phyloP scores from a whole-genome alignment of 2,888 invertebrate genomes.

The Caprella mutica region DNA sequence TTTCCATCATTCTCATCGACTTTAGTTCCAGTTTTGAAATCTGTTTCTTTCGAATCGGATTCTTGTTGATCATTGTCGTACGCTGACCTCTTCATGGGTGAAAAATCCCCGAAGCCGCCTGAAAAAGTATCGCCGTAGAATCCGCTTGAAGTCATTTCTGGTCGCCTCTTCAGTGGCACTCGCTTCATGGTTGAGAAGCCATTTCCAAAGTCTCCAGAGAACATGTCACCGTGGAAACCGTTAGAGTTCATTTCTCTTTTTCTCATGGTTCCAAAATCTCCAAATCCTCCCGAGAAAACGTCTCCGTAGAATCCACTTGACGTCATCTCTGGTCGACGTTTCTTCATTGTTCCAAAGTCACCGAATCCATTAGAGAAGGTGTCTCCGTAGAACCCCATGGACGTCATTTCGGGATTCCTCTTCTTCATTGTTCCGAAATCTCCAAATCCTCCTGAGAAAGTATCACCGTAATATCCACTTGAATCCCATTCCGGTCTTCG shows the following conservation, averaged over 20 bases:
- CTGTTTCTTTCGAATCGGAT: too few relatives aligned
- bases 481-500: constrained; percentile 36
- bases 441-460: constrained; percentile 38
- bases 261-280: constrained; percentile 37
- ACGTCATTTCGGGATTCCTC: constrained; percentile 19
- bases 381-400: constrained; percentile 24
- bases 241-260: constrained; percentile 38
- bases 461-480: constrained; percentile 38
- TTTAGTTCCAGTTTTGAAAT: too few relatives aligned
- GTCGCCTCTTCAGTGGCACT: constrained; percentile 19
- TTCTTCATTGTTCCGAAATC: constrained; percentile 37
- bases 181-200: constrained; percentile 39
- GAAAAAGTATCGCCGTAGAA: constrained; percentile 39
- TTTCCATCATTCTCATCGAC: too few relatives aligned
- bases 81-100: constrained; percentile 37
- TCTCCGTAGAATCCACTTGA: constrained; percentile 38
- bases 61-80: neutral
- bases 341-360: constrained; percentile 32
- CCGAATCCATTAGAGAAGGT: constrained; percentile 28
- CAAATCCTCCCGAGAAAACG: constrained; percentile 38
- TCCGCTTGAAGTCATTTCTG: constrained; percentile 37
- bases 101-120: constrained; percentile 39
- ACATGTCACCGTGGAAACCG: constrained; percentile 40
- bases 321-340: constrained; percentile 20
- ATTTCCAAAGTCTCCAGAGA: constrained; percentile 39